A percentile compares a stretch with the other conserved stretches of the same genome.
phyloP scores from a whole-genome alignment of 2,888 invertebrate genomes.

The Eupeodes luniger region DNA sequence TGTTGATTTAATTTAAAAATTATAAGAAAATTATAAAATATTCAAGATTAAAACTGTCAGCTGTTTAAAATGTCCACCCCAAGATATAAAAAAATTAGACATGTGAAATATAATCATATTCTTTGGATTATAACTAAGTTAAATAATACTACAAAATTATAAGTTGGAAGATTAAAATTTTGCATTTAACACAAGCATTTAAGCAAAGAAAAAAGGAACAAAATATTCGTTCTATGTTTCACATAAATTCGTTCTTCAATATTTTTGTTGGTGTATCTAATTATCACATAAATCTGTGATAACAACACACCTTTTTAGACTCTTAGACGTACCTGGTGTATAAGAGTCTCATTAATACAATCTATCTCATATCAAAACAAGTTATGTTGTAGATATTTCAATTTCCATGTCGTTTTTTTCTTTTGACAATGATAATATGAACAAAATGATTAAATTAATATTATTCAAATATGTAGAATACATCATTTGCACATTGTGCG shows the following conservation, averaged over 20 bases:
- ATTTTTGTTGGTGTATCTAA: background rate
- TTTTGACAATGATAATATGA: slow-evolving; percentile 9
- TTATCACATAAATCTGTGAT: slow-evolving; percentile 22
- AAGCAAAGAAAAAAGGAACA: background rate
- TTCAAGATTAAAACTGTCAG: too few relatives aligned
- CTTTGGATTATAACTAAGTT: too few relatives aligned
- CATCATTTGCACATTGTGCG: background rate
- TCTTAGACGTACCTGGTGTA: background rate
- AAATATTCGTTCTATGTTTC: background rate
- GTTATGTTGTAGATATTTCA: background rate
- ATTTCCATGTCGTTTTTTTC: background rate
- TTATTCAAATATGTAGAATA: background rate
- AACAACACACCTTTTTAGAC: slow-evolving; percentile 10
- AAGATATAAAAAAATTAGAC: too few relatives aligned
- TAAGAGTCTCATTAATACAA: background rate
- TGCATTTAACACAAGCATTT: background rate
- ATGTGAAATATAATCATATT: too few relatives aligned
- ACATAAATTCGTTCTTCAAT: background rate
- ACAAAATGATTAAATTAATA: slow-evolving; percentile 15
- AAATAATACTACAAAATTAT: too few relatives aligned
- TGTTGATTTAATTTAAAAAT: too few relatives aligned
- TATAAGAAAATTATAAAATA: too few relatives aligned
- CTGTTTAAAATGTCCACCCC: too few relatives aligned
- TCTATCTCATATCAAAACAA: background rate
- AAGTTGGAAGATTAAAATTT: too few relatives aligned